Evolutionary conservation across 2,888 invertebrate genomes (phyloP).

Genomic region (Willowsia nigromaculata): DNA sequence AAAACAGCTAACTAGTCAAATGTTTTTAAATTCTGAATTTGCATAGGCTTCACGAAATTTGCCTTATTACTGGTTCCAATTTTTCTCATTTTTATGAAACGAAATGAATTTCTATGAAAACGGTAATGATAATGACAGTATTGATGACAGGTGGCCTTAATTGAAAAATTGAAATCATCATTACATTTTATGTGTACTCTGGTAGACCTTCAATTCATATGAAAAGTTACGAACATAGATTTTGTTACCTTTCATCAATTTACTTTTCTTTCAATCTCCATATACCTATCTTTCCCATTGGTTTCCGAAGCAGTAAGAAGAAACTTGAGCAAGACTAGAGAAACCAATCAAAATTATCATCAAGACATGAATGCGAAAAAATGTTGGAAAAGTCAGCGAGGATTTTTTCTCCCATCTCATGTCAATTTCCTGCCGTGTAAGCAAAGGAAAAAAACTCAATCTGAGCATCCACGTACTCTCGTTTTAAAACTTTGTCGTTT

Average conservation of each 20-base stretch:
- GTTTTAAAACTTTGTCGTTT: not conserved
- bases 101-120: not conserved
- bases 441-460: not conserved
- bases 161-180: not conserved
- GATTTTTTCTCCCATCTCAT: not conserved
- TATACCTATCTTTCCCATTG: not conserved
- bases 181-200: not conserved
- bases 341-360: not conserved
- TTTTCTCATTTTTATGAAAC: not conserved
- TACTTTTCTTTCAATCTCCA: not conserved
- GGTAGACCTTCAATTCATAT: not conserved
- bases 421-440: not conserved
- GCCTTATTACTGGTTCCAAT: too few relatives aligned
- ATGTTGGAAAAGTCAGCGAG: slow-evolving; percentile 28
- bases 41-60: too few relatives aligned
- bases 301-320: too few relatives aligned
- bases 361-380: not conserved
- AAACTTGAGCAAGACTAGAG: too few relatives aligned
- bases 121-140: not conserved
- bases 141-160: not conserved
- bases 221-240: not conserved
- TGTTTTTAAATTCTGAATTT: too few relatives aligned
- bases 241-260: not conserved
- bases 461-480: not conserved
- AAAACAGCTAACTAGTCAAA: too few relatives aligned